These are phyloP conservation scores for Peucedramus taeniatus DNA, from an alignment of 2,113 vertebrate species.

Conservation along the genomic window DNA sequence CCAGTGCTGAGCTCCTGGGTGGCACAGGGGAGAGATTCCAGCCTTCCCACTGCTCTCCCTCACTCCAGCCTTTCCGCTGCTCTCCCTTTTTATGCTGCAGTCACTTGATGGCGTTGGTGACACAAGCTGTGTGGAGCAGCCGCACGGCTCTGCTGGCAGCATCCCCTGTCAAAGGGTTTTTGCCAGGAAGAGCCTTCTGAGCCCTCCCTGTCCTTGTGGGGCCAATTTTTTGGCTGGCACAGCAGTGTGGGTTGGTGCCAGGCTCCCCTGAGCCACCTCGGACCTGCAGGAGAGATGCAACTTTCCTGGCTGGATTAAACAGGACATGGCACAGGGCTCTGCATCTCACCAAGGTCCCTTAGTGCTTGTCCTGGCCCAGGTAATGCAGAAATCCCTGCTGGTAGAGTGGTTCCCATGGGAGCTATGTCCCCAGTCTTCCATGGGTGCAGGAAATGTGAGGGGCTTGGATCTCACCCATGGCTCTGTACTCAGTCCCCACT, in stretches of 20 bases:
- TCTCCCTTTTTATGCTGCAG: neutral
- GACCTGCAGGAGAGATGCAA: neutral
- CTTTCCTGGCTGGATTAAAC: neutral
- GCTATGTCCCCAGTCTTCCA: rapidly evolving
- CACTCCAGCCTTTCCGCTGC: neutral
- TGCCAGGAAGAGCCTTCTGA: rapidly evolving
- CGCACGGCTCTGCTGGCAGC: neutral
- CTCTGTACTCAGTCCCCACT: neutral
- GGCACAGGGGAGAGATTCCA: neutral
- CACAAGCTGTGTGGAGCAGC: neutral
- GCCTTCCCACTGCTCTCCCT: neutral
- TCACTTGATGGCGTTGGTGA: constrained; percentile 35
- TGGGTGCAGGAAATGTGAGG: neutral
- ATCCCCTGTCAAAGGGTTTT: neutral
- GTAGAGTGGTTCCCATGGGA: neutral
- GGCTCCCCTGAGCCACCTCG: neutral
- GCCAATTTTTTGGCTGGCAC: neutral
- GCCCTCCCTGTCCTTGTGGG: neutral
- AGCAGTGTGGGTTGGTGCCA: neutral
- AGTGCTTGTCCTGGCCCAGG: neutral
- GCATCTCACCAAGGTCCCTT: rapidly evolving
- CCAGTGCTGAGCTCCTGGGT: neutral
- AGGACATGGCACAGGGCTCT: neutral
- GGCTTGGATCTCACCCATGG: neutral
- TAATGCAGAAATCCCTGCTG: neutral